These are phyloP conservation scores for Coboldia fuscipes DNA, from an alignment of 1,140 invertebrate species.

Conservation along the genomic window DNA sequence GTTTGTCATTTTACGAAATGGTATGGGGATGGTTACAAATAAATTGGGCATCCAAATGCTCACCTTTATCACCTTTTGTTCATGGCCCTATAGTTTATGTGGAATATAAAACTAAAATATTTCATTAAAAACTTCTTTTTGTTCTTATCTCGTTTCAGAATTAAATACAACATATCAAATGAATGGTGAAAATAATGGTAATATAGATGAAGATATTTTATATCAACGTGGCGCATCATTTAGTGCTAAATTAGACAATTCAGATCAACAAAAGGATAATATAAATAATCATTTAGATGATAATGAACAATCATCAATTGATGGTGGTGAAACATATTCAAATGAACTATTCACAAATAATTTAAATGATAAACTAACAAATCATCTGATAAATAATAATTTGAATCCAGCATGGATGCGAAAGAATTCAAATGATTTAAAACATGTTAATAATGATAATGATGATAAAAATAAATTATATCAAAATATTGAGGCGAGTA, in stretches of 20 bases:
- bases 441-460: too few relatives aligned
- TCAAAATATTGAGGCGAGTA: too few relatives aligned
- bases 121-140: too few relatives aligned
- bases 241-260: slow-evolving; percentile 42
- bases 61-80: too few relatives aligned
- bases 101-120: too few relatives aligned
- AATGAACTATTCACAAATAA: slow-evolving; percentile 5
- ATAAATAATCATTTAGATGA: slow-evolving; percentile 1
- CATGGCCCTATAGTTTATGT: too few relatives aligned
- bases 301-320: slow-evolving; percentile 4
- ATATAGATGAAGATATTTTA: slow-evolving; percentile 47
- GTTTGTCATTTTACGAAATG: too few relatives aligned
- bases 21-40: too few relatives aligned
- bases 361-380: background rate
- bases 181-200: slow-evolving; percentile 25
- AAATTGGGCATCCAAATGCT: too few relatives aligned
- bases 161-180: slow-evolving; percentile 39
- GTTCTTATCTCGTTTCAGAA: slow-evolving; percentile 29
- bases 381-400: background rate
- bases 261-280: background rate
- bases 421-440: too few relatives aligned
- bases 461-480: too few relatives aligned
- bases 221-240: slow-evolving; percentile 67
- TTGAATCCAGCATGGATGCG: too few relatives aligned
- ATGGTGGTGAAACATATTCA: background rate